phyloP scores from a whole-genome alignment of 2,113 vertebrate species.

The Bufo gargarizans region DNA sequence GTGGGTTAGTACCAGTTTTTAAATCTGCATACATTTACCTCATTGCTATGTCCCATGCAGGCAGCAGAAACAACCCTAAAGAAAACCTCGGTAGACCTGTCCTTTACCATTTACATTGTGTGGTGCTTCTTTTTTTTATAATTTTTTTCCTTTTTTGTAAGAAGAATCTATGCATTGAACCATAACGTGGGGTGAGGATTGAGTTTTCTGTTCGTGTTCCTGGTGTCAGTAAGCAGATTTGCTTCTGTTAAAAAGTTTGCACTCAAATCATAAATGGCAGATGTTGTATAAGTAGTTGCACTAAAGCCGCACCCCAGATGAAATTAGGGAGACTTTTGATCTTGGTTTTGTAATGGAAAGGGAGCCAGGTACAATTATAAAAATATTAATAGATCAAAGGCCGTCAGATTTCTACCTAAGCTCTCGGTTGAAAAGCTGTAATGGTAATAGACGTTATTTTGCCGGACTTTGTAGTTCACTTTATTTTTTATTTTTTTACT shows the following conservation, averaged over 20 bases:
- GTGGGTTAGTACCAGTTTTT: no score
- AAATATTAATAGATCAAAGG: not conserved
- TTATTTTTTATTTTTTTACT: not conserved
- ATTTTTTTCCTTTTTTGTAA: not conserved
- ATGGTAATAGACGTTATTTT: not conserved
- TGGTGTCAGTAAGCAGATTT: conserved; percentile 38
- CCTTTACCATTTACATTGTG: not conserved
- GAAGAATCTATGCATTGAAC: conserved; percentile 42
- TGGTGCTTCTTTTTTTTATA: not conserved
- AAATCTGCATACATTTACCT: not conserved
- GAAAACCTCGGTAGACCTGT: not conserved
- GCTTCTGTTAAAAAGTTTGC: conserved; percentile 48
- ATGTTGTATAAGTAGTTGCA: conserved; percentile 43
- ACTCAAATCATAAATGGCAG: conserved; percentile 7
- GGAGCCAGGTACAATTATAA: not conserved
- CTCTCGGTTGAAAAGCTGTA: not conserved
- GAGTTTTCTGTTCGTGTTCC: not conserved
- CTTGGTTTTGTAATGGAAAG: not conserved
- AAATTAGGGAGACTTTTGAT: not conserved
- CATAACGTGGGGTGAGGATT: not conserved
- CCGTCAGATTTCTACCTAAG: not conserved
- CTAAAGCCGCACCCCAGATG: not conserved
- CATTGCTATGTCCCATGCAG: not conserved
- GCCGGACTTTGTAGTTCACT: not conserved
- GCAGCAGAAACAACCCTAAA: not conserved